Base-by-base conservation (phyloP, 2,888 invertebrate genomes). In the Dryococelus australis region DNA sequence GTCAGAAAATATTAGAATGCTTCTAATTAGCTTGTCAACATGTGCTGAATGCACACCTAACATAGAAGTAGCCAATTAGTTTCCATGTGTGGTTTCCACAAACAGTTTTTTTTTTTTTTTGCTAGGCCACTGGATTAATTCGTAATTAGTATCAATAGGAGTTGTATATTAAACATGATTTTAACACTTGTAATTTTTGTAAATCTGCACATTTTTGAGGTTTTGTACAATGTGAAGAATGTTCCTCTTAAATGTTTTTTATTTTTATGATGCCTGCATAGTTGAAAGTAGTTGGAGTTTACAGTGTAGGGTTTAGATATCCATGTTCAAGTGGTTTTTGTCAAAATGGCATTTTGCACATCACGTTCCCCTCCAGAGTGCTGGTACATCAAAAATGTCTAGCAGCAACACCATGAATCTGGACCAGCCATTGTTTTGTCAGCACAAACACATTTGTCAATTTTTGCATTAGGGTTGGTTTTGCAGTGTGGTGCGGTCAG, bases 171-270 rank as follows among this genome's bases (percentile, higher is more conserved):
- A 20, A 10, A 65, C 20, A 24, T 16, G 24, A 65, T 65, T 65
- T 65, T 65, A 65, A 65, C 65, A 16, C 65, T 65, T 65, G 65
- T 65, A 65, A 65, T 65, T 65, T 65, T 65, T 65, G n/a, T 65
- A 65, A 12, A 20, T 65, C 24, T 20, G 65, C 65, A 65, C 65
- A 65, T 65, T 65, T 65, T 65, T n/a, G 65, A 65, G 65, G 65
- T 65, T 65, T 65, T 65, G 10, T 65, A 65, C 65, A 65, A 65
- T n/a, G 65, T 65, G 65, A 65, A 65, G n/a, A 65, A 65, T n/a
- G 65, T 65, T 65, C 65, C 65, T 65, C 65, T 65, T 65, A 65
- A 65, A n/a, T 65, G 65, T 24, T 65, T 65, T 51, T 65, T 65
- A 65, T 65, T 65, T 65, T 65, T 65, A 65, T 65, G 65, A 65